phyloP scores from a whole-genome alignment of 2,113 vertebrate species.

The Neodontobutis hainanensis region DNA sequence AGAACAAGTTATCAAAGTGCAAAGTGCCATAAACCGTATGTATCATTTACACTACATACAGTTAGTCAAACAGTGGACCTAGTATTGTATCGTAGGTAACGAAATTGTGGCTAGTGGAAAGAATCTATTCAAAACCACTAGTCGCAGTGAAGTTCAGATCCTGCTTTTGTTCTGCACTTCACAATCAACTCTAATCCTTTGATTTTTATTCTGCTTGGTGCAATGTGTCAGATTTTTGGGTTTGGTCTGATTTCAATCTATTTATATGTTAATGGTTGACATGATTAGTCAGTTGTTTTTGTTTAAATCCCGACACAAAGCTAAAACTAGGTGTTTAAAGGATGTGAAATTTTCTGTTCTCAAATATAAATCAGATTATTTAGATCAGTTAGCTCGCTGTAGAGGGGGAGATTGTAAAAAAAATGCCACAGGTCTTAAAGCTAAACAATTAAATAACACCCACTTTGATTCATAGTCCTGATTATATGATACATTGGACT shows the following conservation, averaged over 20 bases:
- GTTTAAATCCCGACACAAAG: neutral
- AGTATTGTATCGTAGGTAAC: too few species aligned
- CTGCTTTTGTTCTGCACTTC: slow-evolving; percentile 10
- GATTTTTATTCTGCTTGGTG: slow-evolving; percentile 6
- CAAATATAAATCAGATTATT: too few species aligned
- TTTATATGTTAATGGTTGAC: slow-evolving; percentile 17
- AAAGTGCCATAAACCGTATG: too few species aligned
- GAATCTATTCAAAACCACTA: too few species aligned
- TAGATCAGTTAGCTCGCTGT: too few species aligned
- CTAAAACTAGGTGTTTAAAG: too few species aligned
- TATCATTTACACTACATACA: too few species aligned
- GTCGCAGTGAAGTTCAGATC: neutral
- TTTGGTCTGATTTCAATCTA: slow-evolving; percentile 15
- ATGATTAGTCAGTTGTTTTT: slow-evolving; percentile 6
- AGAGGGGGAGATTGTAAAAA: neutral
- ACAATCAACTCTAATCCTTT: slow-evolving; percentile 18
- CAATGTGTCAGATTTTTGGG: neutral
- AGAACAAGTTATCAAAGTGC: too few species aligned
- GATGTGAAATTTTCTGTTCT: too few species aligned
- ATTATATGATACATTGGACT: neutral
- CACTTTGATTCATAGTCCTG: neutral
- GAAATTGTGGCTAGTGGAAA: too few species aligned
- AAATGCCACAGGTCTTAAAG: neutral
- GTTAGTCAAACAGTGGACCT: too few species aligned
- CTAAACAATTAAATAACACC: slow-evolving; percentile 10